Conservation (phyloP, 2,888 invertebrate species). For the Strigamia maritima region DNA sequence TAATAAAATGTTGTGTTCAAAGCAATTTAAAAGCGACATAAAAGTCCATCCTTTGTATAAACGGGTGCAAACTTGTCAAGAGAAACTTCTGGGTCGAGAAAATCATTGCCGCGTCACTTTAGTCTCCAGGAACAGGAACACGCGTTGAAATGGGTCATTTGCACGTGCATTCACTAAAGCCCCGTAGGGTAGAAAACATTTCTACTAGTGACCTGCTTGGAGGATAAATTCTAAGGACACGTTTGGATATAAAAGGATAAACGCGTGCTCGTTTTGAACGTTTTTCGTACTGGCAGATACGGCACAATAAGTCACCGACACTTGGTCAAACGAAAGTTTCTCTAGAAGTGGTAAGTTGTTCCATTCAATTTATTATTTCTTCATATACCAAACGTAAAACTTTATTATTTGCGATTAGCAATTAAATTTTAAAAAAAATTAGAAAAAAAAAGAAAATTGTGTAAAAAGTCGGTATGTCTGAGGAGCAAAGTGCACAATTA, state of each 20-base stretch:
- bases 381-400: not conserved
- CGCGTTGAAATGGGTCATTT: slow-evolving; percentile 7
- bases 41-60: slow-evolving; percentile 6
- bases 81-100: slow-evolving; percentile 13
- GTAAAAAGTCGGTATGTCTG: not conserved
- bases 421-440: not conserved
- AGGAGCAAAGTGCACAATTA: slow-evolving; percentile 2
- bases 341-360: not conserved
- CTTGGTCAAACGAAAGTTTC: not conserved
- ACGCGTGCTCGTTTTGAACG: slow-evolving; percentile 11
- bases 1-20: not conserved
- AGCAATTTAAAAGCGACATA: not conserved
- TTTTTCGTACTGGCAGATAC: not conserved
- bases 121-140: slow-evolving; percentile 9
- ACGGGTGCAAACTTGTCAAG: not conserved
- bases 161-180: slow-evolving; percentile 7
- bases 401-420: not conserved
- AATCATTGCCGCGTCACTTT: slow-evolving; percentile 11
- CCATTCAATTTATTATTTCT: not conserved
- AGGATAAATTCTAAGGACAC: not conserved
- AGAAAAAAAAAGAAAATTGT: not conserved
- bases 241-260: slow-evolving; percentile 25
- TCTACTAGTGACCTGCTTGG: not conserved
- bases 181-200: slow-evolving; percentile 7
- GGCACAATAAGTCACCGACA: slow-evolving; percentile 3